Evolutionary conservation across 2,888 invertebrate genomes (phyloP).

Genomic region (Fragum whitleyi): DNA sequence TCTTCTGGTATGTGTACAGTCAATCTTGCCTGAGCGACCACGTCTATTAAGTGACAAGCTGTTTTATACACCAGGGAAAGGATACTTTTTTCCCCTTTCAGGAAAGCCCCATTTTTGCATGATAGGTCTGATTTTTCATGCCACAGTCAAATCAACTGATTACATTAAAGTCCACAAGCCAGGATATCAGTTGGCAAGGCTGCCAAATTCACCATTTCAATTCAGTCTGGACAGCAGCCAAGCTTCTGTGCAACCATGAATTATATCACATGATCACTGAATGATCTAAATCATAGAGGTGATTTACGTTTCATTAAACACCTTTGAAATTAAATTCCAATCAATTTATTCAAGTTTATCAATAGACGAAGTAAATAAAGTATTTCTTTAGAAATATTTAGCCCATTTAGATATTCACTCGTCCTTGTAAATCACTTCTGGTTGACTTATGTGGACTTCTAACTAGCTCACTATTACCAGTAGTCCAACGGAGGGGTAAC

Average conservation of each 20-base stretch:
- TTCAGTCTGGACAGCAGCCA: slow-evolving; percentile 29
- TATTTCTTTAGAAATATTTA: slow-evolving; percentile 1
- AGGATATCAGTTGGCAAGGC: slow-evolving; percentile 12
- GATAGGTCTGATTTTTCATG: too few species aligned
- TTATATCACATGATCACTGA: slow-evolving; percentile 36
- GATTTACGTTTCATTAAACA: slow-evolving; percentile 30
- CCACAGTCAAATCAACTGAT: too few species aligned
- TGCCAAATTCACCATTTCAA: slow-evolving; percentile 14
- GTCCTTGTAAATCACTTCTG: too few species aligned
- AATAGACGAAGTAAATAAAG: slow-evolving; percentile 13
- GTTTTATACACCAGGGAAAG: too few species aligned
- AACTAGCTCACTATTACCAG: too few species aligned
- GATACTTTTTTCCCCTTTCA: too few species aligned
- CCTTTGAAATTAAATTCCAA: slow-evolving; percentile 25
- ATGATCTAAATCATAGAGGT: slow-evolving; percentile 39
- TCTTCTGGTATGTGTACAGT: slow-evolving; percentile 30
- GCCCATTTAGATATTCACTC: neutral
- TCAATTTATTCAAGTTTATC: slow-evolving; percentile 13
- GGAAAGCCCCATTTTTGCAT: too few species aligned
- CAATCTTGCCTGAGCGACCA: neutral
- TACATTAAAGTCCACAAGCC: slow-evolving; percentile 3
- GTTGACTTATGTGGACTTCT: too few species aligned
- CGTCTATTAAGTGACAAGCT: too few species aligned
- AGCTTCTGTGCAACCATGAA: slow-evolving; percentile 41
- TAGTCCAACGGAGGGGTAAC: too few species aligned